Base-by-base conservation (phyloP, 1,140 invertebrate species). In the Galendromus occidentalis region DNA sequence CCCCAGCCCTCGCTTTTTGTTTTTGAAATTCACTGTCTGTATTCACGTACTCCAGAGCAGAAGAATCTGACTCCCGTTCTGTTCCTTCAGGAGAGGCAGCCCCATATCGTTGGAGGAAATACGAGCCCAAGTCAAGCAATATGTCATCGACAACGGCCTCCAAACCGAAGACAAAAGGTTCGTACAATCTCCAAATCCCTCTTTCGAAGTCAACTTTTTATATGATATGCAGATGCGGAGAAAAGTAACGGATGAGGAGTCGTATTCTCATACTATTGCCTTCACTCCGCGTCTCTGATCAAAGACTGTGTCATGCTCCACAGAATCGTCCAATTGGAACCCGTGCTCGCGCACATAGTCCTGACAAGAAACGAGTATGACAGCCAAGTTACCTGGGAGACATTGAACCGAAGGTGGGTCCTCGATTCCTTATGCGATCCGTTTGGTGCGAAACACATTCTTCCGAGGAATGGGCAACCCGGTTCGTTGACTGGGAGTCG, bases 141-240 rank as follows among this genome's bases (percentile, higher is more conserved):
- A 91, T 74, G 82, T 91, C n/a, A 85, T 82, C 72, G 77, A 76
- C 64, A 81, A 86, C 67, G 78, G 82, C 42, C 78, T 88, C n/a
- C 81, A 83, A 71, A 75, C 77, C 33, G 68, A 70, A 1, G 72
- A 76, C 45, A 74, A 72, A 68, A 71, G 67, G 71, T 76, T 64
- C 67, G 45, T 65, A 29, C 22, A 2, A 33, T 44, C 55, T 20
- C 42, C 9, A 51, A 65, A 7, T 51, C 64, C 65, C 55, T 64
- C 14, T 68, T 51, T 42, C 69, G 42, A n/a, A 47, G 18, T 55
- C 30, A 9, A 64, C 39, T 67, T 45, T 29, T 42, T 41, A 51
- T 5, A 18, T 65, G n/a, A n/a, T n/a, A n/a, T n/a, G n/a, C n/a
- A n/a, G n/a, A n/a, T n/a, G n/a, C n/a, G n/a, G n/a, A n/a, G n/a